Percentiles rank a stretch among this genome's conserved stretches.
phyloP scores from a whole-genome alignment of 2,113 vertebrate genomes.

The Esox niger region DNA sequence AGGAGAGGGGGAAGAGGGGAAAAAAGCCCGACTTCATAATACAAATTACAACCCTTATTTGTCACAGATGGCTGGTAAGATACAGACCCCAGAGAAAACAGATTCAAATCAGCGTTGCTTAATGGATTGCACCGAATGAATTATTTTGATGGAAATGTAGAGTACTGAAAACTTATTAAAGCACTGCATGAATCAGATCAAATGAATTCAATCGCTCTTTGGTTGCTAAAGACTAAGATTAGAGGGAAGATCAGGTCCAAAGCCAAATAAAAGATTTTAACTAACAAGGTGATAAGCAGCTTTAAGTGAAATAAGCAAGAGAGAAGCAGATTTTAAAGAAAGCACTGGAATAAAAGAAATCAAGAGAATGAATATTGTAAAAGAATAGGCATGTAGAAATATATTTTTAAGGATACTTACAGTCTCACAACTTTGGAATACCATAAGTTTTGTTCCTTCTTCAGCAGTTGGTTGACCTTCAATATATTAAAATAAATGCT shows the following conservation, averaged over 20 bases:
- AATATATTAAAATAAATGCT: neutral
- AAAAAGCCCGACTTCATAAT: neutral
- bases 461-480: neutral
- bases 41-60: neutral
- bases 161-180: neutral
- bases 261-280: neutral
- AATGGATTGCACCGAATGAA: constrained; percentile 4
- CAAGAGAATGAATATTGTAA: neutral
- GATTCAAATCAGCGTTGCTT: constrained; percentile 1
- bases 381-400: neutral
- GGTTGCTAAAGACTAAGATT: neutral
- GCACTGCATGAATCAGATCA: constrained; percentile 1
- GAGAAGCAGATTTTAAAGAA: neutral
- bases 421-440: constrained; percentile 3
- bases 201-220: neutral
- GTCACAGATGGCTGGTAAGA: neutral
- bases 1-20: neutral
- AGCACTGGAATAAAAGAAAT: constrained; percentile 10
- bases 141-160: neutral
- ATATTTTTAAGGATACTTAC: constrained; percentile 20
- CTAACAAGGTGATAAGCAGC: neutral
- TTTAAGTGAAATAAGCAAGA: neutral
- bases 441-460: neutral
- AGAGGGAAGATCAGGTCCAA: neutral
- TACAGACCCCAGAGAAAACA: neutral